phyloP scores from a whole-genome alignment of 64 coral and sea anemone genomes.

The Astreopora myriophthalma region DNA sequence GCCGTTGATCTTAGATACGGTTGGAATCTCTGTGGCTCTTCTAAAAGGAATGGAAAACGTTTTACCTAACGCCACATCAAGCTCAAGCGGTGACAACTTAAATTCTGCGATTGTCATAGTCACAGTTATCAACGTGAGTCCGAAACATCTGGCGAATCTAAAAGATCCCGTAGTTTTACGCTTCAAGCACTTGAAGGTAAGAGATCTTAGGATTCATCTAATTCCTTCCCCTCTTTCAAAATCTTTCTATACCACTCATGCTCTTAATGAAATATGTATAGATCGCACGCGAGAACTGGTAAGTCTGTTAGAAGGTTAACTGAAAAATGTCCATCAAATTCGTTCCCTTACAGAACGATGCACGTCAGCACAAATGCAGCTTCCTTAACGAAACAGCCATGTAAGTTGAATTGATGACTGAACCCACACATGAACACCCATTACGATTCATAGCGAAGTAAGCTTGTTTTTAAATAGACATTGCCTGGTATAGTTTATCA shows the following conservation, averaged over 20 bases:
- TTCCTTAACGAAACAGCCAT: slow-evolving; percentile 62
- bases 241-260: no score
- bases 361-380: not conserved
- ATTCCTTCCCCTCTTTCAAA: no score
- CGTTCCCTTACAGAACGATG: slow-evolving; percentile 17
- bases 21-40: not conserved
- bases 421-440: not conserved
- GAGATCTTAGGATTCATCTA: not conserved
- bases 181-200: slow-evolving; percentile 45
- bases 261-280: no score
- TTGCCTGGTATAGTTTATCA: no score
- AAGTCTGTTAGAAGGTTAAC: no score
- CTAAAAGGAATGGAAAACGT: slow-evolving; percentile 27
- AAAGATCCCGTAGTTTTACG: slow-evolving; percentile 33
- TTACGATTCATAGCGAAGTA: not conserved
- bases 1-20: not conserved
- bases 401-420: not conserved
- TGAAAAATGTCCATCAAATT: no score
- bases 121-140: slow-evolving; percentile 38
- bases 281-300: no score
- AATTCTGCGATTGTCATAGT: slow-evolving; percentile 29
- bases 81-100: not conserved
- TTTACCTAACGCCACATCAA: not conserved
- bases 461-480: no score
- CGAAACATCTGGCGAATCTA: slow-evolving; percentile 10